Evolutionary conservation across 1,140 invertebrate genomes (phyloP), one percentile per base, ranked within the genome.

Genomic region (Drosophila orena): DNA sequence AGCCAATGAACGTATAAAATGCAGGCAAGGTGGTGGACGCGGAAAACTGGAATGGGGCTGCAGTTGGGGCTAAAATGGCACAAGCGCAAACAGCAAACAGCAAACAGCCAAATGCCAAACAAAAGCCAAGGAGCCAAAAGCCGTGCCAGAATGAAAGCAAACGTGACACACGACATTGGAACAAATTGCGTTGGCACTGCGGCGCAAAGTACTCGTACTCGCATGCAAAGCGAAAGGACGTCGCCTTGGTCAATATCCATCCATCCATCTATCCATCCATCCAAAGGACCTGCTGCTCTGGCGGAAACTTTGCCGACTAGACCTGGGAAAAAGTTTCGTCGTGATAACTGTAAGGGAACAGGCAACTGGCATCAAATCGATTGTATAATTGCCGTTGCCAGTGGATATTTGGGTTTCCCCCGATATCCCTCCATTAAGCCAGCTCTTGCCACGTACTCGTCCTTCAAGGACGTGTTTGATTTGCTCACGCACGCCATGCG

Each of bases 1-100:
- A 84, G 80, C 80, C 80, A 80, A 85, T 85, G 81, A 68, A 77
- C 80, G 77, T 76, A 77, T 79, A 85, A 79, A 79, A 77, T 77
- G 76, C 71, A 80, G 15, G 37, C 40, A 56, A 62, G 68, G 54
- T 35, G 38, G 43, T 35, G 38, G 43, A 24, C 49, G 53, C 49
- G 20, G 5, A 52, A 46, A 43, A 14, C 12, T n/a, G 30, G 60
- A 40, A 20, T 37, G 38, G 49, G 44, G 40, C 60, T 79, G 80
- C 77, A 80, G 64, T 37, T 68, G 80, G 56, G 60, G 57, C 66
- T 64, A 68, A 30, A 72, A 61, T 62, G 72, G 64, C 55, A 71
- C 56, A 55, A 59, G 44, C 54, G 52, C 60, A 57, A 61, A 69
- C 62, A 77, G 73, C 24, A 24, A 24, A 17, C 17, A 17, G 17